These are phyloP conservation scores for Harpagifer antarcticus DNA, from an alignment of 2,797 vertebrate species.

Conservation along the genomic window DNA sequence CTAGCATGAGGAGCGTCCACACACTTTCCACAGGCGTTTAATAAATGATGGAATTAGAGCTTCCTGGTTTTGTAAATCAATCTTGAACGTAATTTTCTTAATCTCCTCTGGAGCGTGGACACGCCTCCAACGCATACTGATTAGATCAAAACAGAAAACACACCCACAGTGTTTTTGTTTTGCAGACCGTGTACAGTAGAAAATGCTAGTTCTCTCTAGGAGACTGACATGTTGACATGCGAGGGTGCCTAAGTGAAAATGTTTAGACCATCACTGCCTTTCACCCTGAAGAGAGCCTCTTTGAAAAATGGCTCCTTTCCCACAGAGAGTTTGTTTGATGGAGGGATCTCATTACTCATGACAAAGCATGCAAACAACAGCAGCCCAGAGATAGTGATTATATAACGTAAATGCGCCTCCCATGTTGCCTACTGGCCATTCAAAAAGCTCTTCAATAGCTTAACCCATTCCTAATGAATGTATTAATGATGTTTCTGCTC, in stretches of 20 bases:
- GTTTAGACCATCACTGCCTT: conserved; percentile 20
- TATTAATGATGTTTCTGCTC: conserved; percentile 74
- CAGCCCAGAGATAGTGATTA: conserved; percentile 50
- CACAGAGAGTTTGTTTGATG: conserved; percentile 45
- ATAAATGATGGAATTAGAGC: conserved; percentile 19
- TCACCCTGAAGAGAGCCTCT: conserved; percentile 13
- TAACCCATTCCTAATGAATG: conserved; percentile 70
- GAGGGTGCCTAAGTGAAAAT: conserved; percentile 9
- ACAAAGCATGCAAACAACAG: conserved; percentile 53
- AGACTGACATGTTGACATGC: neutral
- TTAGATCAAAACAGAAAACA: neutral
- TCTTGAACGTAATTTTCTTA: conserved; percentile 4
- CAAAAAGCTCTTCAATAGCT: conserved; percentile 51
- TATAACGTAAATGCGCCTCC: conserved; percentile 52
- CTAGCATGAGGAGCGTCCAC: neutral
- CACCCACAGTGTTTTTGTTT: neutral
- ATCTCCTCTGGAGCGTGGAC: conserved; percentile 15
- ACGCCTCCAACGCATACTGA: conserved; percentile 7
- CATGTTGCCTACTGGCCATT: conserved; percentile 50
- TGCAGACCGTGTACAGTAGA: neutral
- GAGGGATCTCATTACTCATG: conserved; percentile 58
- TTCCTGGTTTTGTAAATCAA: conserved; percentile 29
- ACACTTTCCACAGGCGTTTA: neutral
- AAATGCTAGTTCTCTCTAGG: neutral
- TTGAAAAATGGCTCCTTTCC: conserved; percentile 34